Conservation (phyloP, 2,113 vertebrate species). For the Aegithalos caudatus region DNA sequence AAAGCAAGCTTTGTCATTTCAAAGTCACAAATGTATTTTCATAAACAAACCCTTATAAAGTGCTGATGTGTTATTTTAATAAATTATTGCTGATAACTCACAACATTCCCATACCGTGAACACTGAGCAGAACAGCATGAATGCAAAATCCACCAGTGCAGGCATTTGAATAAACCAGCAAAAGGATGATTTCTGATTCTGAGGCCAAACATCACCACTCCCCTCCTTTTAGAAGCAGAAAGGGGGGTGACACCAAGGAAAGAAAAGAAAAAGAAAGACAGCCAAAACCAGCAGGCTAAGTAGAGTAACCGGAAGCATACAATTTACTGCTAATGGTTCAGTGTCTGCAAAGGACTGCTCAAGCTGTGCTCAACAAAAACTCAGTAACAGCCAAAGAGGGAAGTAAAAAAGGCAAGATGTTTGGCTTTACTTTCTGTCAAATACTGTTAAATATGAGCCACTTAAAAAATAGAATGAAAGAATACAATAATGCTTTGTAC, state of each 20-base stretch:
- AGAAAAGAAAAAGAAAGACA: neutral
- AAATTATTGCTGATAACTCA: neutral
- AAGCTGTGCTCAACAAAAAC: conserved; percentile 45
- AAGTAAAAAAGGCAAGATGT: neutral
- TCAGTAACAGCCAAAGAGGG: neutral
- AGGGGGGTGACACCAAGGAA: neutral
- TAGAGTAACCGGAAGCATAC: neutral
- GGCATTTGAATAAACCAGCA: neutral
- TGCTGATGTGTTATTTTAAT: neutral
- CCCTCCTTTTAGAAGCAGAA: neutral
- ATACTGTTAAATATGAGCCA: conserved; percentile 24
- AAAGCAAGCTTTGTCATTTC: neutral
- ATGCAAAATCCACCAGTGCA: neutral
- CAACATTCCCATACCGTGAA: neutral
- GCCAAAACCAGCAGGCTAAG: conserved; percentile 34
- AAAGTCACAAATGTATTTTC: neutral
- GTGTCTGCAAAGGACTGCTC: conserved; percentile 17
- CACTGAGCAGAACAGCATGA: fast-evolving
- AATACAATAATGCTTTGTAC: conserved; percentile 60
- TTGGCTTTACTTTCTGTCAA: conserved; percentile 23
- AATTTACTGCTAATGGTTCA: neutral
- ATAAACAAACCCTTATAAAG: neutral
- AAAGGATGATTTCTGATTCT: neutral
- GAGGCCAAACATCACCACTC: neutral
- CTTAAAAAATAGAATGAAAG: neutral